These are phyloP conservation scores for Delphinapterus leucas DNA, from an alignment of 2,113 vertebrate genomes.

Conservation along the genomic window DNA sequence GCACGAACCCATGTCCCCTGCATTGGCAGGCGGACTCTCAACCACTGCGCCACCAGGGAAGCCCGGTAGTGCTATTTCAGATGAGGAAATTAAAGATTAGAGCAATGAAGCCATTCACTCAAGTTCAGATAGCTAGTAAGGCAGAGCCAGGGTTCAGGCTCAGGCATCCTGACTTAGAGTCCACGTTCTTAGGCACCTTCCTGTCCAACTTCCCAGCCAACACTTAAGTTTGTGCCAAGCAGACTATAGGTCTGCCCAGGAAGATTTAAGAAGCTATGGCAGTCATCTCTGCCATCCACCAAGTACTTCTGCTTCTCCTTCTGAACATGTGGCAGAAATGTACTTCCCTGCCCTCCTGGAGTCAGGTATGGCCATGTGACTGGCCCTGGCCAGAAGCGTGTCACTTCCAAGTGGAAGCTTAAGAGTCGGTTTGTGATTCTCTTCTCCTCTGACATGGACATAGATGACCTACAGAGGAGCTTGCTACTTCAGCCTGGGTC, in stretches of 20 bases:
- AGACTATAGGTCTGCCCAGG: not conserved
- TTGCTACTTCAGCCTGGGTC: not conserved
- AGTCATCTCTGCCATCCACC: not conserved
- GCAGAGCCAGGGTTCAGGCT: not conserved
- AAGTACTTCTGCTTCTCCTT: not conserved
- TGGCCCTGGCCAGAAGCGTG: not conserved
- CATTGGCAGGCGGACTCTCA: no score
- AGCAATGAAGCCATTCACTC: not conserved
- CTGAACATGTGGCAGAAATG: not conserved
- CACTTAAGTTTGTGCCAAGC: no score
- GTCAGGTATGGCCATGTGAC: not conserved
- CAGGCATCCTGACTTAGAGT: not conserved
- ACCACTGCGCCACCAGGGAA: no score
- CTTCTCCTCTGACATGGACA: not conserved
- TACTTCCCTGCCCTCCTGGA: not conserved
- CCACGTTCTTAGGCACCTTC: not conserved
- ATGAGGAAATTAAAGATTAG: not conserved
- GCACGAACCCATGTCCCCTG: no score
- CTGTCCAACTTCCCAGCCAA: not conserved
- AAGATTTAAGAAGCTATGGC: not conserved
- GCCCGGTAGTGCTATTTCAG: not conserved
- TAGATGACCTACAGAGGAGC: not conserved
- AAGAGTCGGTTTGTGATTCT: not conserved
- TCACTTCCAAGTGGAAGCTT: not conserved
- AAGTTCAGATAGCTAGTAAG: not conserved